Evolutionary conservation across 1,140 invertebrate genomes (phyloP), one percentile per base, ranked within the genome.

Genomic region (Pogonus chalceus): DNA sequence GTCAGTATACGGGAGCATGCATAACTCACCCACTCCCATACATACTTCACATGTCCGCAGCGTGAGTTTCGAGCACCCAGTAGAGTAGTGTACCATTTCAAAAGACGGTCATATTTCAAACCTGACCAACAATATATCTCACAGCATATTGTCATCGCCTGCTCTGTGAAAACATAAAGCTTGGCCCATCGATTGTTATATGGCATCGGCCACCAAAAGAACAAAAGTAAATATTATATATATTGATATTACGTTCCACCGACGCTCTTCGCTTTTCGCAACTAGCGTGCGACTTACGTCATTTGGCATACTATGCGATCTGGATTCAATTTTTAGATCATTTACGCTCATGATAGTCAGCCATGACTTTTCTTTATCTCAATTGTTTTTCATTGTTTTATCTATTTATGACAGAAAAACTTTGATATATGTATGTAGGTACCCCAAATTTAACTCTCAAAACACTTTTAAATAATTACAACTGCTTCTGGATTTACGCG

Each of bases 111-210:
- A 43, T 43, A 43, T 43, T 12, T 43, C 37, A 43, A 12, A 43
- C 18, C 18, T 9, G 37, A 43, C 37, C 37, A 43, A 43, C 37
- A 18, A 43, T 43, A 43, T 43, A 43, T 43, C 37, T 43, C 37
- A 43, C 18, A 18, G 37, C 18, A 43, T 18, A 43, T 43, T 43
- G 37, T 43, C 37, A 43, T 43, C 9, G 18, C 18, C 18, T 4
- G 37, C 37, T 31, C 26, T 31, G 26, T 31, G 26, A 4, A 31
- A 31, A 31, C 26, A 31, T 31, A 31, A 31, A 31, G 26, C 26
- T 7, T 7, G 7, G 26, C 14, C 14, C 26, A 14, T 31, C 26
- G 26, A 31, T 31, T 31, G 26, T 31, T 31, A 31, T 31, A 31
- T 14, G 26, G 26, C 4, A n/a, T n/a, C n/a, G n/a, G n/a, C n/a